Evolutionary conservation across 2,113 vertebrate species (phyloP).

Genomic region (Pipa parva): DNA sequence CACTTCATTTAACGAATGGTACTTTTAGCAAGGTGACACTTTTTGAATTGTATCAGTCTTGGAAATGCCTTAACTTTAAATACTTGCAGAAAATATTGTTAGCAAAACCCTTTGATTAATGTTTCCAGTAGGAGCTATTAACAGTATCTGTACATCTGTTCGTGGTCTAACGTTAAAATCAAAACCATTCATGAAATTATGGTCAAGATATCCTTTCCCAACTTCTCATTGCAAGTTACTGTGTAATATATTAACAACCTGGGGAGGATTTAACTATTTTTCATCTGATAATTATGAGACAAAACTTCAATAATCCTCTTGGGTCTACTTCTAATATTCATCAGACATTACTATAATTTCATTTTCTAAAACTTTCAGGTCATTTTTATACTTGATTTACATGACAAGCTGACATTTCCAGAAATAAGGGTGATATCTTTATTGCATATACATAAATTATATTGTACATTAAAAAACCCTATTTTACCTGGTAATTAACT

Average conservation of each 20-base stretch:
- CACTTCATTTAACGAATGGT: conserved; percentile 34
- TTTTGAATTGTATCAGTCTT: conserved; percentile 65
- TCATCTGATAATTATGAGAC: conserved; percentile 63
- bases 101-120: conserved; percentile 67
- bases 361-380: conserved; percentile 56
- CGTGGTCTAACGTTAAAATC: conserved; percentile 71
- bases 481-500: background rate
- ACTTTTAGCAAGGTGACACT: conserved; percentile 39
- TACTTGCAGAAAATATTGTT: conserved; percentile 70
- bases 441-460: conserved; percentile 14
- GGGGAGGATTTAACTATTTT: conserved; percentile 60
- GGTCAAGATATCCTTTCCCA: conserved; percentile 54
- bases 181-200: conserved; percentile 60
- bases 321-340: conserved; percentile 61
- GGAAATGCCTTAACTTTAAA: conserved; percentile 69
- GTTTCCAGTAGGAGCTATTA: conserved; percentile 72
- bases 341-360: conserved; percentile 56
- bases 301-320: conserved; percentile 58
- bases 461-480: conserved; percentile 2
- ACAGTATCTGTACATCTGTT: conserved; percentile 71
- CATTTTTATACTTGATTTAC: conserved; percentile 45
- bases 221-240: conserved; percentile 53
- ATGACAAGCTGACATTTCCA: conserved; percentile 10
- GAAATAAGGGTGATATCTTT: conserved; percentile 26
- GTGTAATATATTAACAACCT: conserved; percentile 61